phyloP scores from a whole-genome alignment of 2,797 vertebrate genomes.

The Xiphophorus birchmanni region DNA sequence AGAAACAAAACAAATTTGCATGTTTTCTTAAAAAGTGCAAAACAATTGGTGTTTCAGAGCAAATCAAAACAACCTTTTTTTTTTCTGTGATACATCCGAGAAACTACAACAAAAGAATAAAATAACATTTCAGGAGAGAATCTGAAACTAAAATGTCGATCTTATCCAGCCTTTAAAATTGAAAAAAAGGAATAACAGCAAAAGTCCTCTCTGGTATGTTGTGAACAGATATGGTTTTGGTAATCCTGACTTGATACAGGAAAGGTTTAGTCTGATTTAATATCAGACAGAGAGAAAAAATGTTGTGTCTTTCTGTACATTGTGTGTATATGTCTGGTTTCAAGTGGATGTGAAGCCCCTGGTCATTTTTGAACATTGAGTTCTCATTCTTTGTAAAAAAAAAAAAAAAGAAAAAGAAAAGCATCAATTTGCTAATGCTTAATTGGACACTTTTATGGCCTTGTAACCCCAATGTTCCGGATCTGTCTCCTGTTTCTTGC shows the following conservation, averaged over 20 bases:
- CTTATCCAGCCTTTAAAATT: neutral
- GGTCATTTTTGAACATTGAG: constrained; percentile 19
- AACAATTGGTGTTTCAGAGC: no score
- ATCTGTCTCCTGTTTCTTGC: constrained; percentile 50
- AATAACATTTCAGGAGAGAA: no score
- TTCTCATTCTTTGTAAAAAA: neutral
- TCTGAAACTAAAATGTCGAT: neutral
- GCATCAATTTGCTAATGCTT: constrained; percentile 59
- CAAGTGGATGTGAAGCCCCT: constrained; percentile 25
- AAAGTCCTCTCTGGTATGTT: neutral
- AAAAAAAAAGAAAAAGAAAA: no score
- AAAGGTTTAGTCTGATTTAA: neutral
- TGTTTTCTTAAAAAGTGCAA: no score
- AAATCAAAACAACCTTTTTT: no score
- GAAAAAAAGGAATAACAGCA: neutral
- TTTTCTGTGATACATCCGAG: no score
- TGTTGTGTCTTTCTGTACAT: neutral
- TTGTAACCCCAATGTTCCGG: constrained; percentile 30
- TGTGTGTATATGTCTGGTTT: neutral
- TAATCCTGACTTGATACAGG: neutral
- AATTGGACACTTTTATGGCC: constrained; percentile 62
- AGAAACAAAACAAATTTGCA: no score
- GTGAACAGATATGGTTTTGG: neutral
- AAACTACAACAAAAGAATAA: no score
- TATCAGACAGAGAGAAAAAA: neutral